Percentiles rank a stretch among this genome's conserved stretches.
phyloP scores from a whole-genome alignment of 2,888 invertebrate species.

The Muscina levida region DNA sequence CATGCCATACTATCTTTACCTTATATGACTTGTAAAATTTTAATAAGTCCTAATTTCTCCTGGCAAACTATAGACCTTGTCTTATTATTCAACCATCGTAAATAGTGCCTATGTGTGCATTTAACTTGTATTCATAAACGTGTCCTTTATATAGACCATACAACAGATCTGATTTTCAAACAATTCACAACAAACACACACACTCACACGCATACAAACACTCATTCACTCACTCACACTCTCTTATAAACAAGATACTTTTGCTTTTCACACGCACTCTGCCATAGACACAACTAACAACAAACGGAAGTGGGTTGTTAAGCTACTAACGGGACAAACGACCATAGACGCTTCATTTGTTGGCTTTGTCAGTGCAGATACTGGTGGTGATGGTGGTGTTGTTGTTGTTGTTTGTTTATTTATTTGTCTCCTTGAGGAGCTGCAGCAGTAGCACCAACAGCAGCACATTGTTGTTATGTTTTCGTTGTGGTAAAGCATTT shows the following conservation, averaged over 20 bases:
- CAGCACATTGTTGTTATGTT: constrained; percentile 18
- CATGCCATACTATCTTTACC: too few relatives aligned
- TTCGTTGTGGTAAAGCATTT: constrained; percentile 57
- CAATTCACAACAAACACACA: constrained; percentile 43
- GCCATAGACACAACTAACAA: not conserved
- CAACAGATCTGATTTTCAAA: constrained; percentile 55
- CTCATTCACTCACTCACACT: not conserved
- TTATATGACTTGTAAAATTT: too few relatives aligned
- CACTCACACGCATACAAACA: not conserved
- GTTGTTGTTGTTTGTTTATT: constrained; percentile 20
- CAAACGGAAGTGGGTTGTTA: constrained; percentile 55
- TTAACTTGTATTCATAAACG: constrained; percentile 24
- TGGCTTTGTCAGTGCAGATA: not conserved
- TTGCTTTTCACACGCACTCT: constrained; percentile 11
- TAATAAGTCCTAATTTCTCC: too few relatives aligned
- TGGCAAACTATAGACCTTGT: too few relatives aligned
- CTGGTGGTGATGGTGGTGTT: constrained; percentile 36
- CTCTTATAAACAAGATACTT: not conserved
- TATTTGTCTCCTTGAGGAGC: constrained; percentile 16
- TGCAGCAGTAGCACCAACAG: not conserved
- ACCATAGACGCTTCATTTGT: constrained; percentile 31
- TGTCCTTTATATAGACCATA: constrained; percentile 36
- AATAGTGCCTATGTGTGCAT: not conserved
- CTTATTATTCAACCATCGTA: not conserved
- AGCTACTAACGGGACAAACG: constrained; percentile 27